Evolutionary conservation across 2,113 vertebrate species (phyloP).

Genomic region (Anarrhichthys ocellatus): DNA sequence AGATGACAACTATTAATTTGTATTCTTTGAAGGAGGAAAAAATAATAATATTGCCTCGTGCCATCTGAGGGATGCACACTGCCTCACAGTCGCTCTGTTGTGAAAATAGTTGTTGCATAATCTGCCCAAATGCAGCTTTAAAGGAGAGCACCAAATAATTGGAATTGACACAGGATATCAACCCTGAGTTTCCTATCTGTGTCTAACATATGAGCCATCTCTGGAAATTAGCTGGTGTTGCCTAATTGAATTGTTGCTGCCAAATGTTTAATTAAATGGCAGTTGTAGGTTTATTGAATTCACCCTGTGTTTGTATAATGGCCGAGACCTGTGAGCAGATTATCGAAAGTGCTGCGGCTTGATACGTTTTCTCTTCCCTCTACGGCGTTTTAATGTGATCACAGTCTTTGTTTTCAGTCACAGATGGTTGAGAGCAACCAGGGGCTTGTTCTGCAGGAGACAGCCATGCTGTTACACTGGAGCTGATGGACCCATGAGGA

Average conservation of each 20-base stretch:
- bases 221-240: slow-evolving; percentile 73
- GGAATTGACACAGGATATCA: slow-evolving; percentile 69
- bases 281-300: slow-evolving; percentile 75
- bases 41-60: slow-evolving; percentile 38
- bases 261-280: slow-evolving; percentile 80
- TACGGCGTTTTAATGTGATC: slow-evolving; percentile 70
- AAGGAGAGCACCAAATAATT: slow-evolving; percentile 71
- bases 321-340: slow-evolving; percentile 69
- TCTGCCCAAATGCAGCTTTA: slow-evolving; percentile 47
- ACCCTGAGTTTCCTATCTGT: slow-evolving; percentile 57
- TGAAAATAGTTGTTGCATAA: slow-evolving; percentile 60
- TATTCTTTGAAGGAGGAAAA: slow-evolving; percentile 42
- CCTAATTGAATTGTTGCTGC: slow-evolving; percentile 77
- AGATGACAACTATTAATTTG: slow-evolving; percentile 59
- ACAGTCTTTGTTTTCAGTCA: slow-evolving; percentile 70
- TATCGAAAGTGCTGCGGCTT: slow-evolving; percentile 58
- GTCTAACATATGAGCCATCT: slow-evolving; percentile 57
- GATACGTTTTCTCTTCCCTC: slow-evolving; percentile 45
- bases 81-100: slow-evolving; percentile 43
- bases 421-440: slow-evolving; percentile 65
- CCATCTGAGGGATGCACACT: slow-evolving; percentile 44
- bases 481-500: slow-evolving; percentile 57
- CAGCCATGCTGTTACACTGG: slow-evolving; percentile 47
- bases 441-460: slow-evolving; percentile 55
- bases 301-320: slow-evolving; percentile 61